Base-by-base conservation (phyloP, 2,888 invertebrate species). In the Cosmia pyralina region DNA sequence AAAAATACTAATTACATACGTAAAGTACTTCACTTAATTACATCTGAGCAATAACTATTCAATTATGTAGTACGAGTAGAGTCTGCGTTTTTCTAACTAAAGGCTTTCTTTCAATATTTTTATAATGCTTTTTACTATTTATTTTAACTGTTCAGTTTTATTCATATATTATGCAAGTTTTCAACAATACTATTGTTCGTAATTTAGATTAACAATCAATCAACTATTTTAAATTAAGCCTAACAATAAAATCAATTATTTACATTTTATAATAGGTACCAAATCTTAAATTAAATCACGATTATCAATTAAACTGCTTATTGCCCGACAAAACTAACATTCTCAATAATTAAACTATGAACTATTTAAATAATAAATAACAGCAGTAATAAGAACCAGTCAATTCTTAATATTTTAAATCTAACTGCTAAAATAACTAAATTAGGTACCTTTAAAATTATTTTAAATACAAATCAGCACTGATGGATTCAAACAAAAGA, bases 301-400 rank as follows among this genome's bases (percentile, higher is more conserved):
- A 89, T 88, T 88, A 91, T 81, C 80, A 84, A 67, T 88, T 85
- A 85, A 89, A 88, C 83, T 87, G 87, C 81, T 85, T 88, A 89
- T 87, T 89, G 84, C 88, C 86, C 86, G 83, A 85, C 81, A 85
- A 83, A 81, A 77, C 83, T 87, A 87, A 82, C 69, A 72, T 87
- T 81, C 73, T 85, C 81, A 83, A 81, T 85, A 79, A 87, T 83
- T 85, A 87, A 86, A 78, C 73, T 85, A 83, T 71, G 46, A 88
- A 87, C 72, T 87, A 92, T 87, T 85, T 95, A 96, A 91, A 96
- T 91, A 96, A 95, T 96, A 96, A 96, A 96, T 96, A 96, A 96
- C 96, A 95, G 91, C 91, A 90, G 87, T 87, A 83, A 89, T 90
- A 91, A 89, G 89, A 92, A 92, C 93, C 93, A 95, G 94, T 94